Evolutionary conservation across 2,888 invertebrate species (phyloP).

Genomic region (Drosophila anomelani): DNA sequence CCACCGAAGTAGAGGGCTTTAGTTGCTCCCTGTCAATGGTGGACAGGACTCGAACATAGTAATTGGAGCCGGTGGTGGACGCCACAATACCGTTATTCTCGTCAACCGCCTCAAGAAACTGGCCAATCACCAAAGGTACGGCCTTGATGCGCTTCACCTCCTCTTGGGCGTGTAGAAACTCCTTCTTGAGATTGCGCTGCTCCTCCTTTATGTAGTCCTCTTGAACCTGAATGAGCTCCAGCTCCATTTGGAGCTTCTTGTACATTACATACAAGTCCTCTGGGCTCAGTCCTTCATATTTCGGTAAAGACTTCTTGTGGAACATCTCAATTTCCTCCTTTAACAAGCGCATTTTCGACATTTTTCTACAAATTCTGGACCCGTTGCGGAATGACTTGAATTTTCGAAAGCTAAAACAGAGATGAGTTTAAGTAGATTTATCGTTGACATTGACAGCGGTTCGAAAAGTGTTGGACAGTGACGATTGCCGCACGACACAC

Average conservation of each 20-base stretch:
- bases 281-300: constrained; percentile 91
- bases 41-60: constrained; percentile 87
- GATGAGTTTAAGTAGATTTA: background rate
- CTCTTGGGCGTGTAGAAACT: constrained; percentile 98
- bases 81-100: constrained; percentile 99
- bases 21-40: constrained; percentile 98
- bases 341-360: constrained; percentile 18
- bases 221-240: constrained; percentile 98
- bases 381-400: constrained; percentile 57
- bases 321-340: constrained; percentile 13
- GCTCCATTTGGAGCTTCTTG: constrained; percentile 97
- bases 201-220: constrained; percentile 99
- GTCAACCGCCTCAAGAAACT: constrained; percentile 99
- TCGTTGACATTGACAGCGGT: constrained; percentile 1
- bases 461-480: background rate
- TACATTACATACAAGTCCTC: constrained; percentile 98
- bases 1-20: constrained; percentile 99
- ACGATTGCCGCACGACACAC: background rate
- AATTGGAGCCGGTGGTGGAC: constrained; percentile 96
- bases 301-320: constrained; percentile 12
- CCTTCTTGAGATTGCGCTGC: constrained; percentile 98
- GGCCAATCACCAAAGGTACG: constrained; percentile 99
- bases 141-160: constrained; percentile 99
- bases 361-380: background rate
- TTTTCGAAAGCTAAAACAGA: constrained; percentile 50